A percentile compares a stretch with the other conserved stretches of the same genome.
phyloP scores from a whole-genome alignment of 2,888 invertebrate species.

The Chironomus riparius region DNA sequence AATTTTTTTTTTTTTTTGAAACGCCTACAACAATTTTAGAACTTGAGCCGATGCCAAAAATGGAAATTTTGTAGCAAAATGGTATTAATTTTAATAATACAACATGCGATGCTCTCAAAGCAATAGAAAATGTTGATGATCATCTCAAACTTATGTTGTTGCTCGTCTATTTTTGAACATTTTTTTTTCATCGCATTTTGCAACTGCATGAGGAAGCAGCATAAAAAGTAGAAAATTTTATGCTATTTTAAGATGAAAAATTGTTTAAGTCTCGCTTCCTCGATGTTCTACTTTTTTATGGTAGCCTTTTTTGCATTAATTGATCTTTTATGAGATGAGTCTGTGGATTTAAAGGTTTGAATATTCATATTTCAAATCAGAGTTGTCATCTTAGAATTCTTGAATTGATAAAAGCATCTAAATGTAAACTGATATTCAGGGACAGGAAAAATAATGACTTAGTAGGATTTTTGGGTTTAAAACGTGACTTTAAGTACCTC shows the following conservation, averaged over 20 bases:
- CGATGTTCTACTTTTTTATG: no score
- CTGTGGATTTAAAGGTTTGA: no score
- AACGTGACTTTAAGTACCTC: no score
- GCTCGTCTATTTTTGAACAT: not conserved
- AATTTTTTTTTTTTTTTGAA: not conserved
- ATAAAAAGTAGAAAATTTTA: not conserved
- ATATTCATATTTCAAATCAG: no score
- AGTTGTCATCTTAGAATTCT: no score
- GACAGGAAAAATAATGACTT: no score
- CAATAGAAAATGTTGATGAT: not conserved
- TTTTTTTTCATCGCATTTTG: not conserved
- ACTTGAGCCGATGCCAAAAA: constrained; percentile 23
- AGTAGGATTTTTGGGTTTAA: no score
- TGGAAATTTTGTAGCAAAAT: constrained; percentile 26
- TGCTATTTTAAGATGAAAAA: not conserved
- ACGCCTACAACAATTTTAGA: constrained; percentile 26
- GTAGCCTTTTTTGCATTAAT: no score
- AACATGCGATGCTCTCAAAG: not conserved
- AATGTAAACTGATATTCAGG: no score
- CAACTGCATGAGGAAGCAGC: not conserved
- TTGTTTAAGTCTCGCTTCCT: not conserved
- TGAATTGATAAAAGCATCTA: no score
- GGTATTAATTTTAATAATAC: constrained; percentile 25
- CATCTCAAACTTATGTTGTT: not conserved
- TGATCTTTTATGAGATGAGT: no score